Evolutionary conservation across 2,113 vertebrate genomes (phyloP), one percentile per base, ranked within the genome.

Genomic region (Pelecanus crispus): DNA sequence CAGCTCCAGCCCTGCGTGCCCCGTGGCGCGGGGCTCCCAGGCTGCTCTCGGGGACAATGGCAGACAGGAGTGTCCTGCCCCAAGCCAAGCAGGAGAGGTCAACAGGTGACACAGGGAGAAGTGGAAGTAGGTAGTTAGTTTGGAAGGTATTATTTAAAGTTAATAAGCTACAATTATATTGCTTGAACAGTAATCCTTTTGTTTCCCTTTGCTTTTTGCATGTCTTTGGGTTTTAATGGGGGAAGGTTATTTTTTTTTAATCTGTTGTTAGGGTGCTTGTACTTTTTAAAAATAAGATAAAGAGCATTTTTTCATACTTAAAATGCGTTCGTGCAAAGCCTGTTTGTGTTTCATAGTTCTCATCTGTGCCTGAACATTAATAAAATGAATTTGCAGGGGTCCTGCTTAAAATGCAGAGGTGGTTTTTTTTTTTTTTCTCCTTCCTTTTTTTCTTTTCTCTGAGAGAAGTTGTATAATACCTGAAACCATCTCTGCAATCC

Each of bases 101-200:
- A 97, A 47, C 97, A 97, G 97, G 97, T 98, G 97, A 97, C 97
- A 87, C 52, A 52, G 92, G 31, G 73, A 95, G 95, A 95, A 66
- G 40, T 83, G 84, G 96, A 97, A 95, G 61, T 56, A 63, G 93
- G 97, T 91, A 95, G 97, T 91, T 88, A 88, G 92, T 95, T 97
- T 86, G 88, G 94, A 97, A 96, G 96, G 96, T 97, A 97, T 98
- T 97, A 97, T 97, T 98, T 97, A 86, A 97, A 91, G 70, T 89
- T 97, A 96, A 95, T 96, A 97, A 96, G 94, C 96, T 97, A 49
- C 96, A 97, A 95, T 98, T 98, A 97, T 85, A 56, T 83, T 92
- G 94, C 97, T 90, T 95, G 96, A 98, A 96, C 97, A 95, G 94
- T 92, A 97, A 97, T 96, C 89, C 88, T 73, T 94, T 95, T 97